These are phyloP conservation scores for Wiebesia pumilae DNA, from an alignment of 1,140 invertebrate species.

Conservation along the genomic window DNA sequence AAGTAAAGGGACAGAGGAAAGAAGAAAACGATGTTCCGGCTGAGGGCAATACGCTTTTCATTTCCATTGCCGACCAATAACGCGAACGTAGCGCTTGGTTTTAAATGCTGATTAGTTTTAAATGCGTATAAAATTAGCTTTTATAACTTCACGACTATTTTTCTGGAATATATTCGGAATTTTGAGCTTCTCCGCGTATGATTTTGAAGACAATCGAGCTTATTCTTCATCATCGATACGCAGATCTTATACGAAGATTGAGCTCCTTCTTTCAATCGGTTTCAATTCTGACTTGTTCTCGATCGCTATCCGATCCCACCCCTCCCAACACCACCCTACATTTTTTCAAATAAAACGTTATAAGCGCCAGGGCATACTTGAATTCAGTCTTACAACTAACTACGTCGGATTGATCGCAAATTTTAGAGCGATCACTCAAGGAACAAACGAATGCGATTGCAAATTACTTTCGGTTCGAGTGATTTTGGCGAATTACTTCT, in stretches of 20 bases:
- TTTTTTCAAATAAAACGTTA: background rate
- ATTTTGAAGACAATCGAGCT: background rate
- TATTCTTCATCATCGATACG: background rate
- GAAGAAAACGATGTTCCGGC: background rate
- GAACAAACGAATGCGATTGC: no score
- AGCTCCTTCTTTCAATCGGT: background rate
- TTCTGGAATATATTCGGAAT: background rate
- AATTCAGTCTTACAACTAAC: background rate
- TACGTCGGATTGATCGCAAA: background rate
- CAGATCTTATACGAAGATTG: background rate
- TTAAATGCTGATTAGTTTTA: background rate
- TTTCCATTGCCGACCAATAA: constrained; percentile 6
- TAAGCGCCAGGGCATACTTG: background rate
- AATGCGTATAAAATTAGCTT: background rate
- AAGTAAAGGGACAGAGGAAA: background rate
- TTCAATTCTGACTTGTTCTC: background rate
- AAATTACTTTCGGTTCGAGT: background rate
- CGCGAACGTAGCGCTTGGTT: background rate
- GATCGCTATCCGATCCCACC: no score
- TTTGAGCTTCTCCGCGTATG: background rate
- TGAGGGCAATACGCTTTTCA: background rate
- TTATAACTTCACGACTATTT: background rate
- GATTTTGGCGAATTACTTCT: background rate
- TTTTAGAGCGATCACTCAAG: no score
- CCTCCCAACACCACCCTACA: background rate